phyloP scores from a whole-genome alignment of 2,888 invertebrate genomes.

The Caenorhabditis macrosperma region DNA sequence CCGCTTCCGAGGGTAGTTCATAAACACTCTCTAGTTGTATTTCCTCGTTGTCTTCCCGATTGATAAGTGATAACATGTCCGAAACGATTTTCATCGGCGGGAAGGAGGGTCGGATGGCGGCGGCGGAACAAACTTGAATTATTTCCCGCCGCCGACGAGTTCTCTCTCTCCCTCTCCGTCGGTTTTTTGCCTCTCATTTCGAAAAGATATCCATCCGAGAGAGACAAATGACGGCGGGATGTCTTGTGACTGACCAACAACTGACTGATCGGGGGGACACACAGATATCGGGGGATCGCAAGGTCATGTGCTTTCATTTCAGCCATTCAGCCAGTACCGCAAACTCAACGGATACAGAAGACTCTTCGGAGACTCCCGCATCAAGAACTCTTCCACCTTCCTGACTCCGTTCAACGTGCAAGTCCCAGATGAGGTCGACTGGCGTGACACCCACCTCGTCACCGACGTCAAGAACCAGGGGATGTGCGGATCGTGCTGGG shows the following conservation, averaged over 20 bases:
- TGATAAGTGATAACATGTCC: slow-evolving; percentile 13
- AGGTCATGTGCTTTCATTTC: slow-evolving; percentile 45
- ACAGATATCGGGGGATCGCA: slow-evolving; percentile 5
- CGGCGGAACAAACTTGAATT: slow-evolving; percentile 12
- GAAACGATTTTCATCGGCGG: slow-evolving; percentile 8
- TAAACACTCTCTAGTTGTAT: background rate
- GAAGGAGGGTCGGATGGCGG: background rate
- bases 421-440: slow-evolving; percentile 77
- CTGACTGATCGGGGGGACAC: background rate
- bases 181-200: slow-evolving; percentile 4
- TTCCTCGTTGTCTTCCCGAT: background rate
- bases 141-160: slow-evolving; percentile 11
- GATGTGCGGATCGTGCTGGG: slow-evolving; percentile 79
- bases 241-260: slow-evolving; percentile 39
- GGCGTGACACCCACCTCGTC: slow-evolving; percentile 77
- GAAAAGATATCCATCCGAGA: slow-evolving; percentile 15
- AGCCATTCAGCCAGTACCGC: slow-evolving; percentile 77
- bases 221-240: background rate
- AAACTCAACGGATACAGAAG: slow-evolving; percentile 77
- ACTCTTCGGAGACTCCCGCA: slow-evolving; percentile 61
- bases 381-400: slow-evolving; percentile 70
- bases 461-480: slow-evolving; percentile 78
- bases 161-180: background rate
- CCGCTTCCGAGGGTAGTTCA: background rate
- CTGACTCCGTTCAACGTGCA: slow-evolving; percentile 75